These are phyloP conservation scores for Cenopis cana DNA, from an alignment of 2,888 invertebrate species.

Conservation along the genomic window DNA sequence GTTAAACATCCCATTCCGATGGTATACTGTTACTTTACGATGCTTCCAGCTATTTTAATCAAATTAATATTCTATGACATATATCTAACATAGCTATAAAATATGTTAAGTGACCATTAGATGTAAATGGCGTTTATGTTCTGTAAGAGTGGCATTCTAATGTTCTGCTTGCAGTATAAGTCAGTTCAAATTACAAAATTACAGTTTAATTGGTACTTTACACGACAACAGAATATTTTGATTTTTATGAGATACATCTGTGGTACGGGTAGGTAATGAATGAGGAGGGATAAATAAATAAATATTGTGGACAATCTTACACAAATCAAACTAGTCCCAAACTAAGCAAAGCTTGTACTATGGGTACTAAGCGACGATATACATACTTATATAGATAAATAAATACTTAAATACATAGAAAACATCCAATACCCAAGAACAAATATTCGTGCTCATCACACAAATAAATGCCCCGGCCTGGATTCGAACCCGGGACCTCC, in stretches of 20 bases:
- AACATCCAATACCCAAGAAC: too few species aligned
- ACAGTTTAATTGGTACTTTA: neutral
- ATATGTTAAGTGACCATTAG: slow-evolving; percentile 29
- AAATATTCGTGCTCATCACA: too few species aligned
- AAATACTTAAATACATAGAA: too few species aligned
- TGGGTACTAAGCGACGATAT: too few species aligned
- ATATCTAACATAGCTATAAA: slow-evolving; percentile 36
- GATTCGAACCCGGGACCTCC: too few species aligned
- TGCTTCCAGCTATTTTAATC: slow-evolving; percentile 31
- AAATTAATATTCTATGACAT: slow-evolving; percentile 41
- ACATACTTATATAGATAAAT: too few species aligned
- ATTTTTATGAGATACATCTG: neutral
- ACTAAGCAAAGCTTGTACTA: too few species aligned
- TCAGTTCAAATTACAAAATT: neutral
- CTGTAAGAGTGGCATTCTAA: slow-evolving; percentile 24
- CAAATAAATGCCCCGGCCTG: too few species aligned
- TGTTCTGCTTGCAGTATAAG: neutral
- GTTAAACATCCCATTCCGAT: slow-evolving; percentile 23
- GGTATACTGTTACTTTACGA: slow-evolving; percentile 33
- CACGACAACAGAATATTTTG: neutral
- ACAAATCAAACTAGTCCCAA: too few species aligned
- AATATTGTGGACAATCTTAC: too few species aligned
- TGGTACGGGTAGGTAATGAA: too few species aligned
- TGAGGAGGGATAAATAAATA: too few species aligned
- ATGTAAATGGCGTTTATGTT: slow-evolving; percentile 33